phyloP scores from a whole-genome alignment of 2,797 vertebrate genomes.

The Gallirallus australis region DNA sequence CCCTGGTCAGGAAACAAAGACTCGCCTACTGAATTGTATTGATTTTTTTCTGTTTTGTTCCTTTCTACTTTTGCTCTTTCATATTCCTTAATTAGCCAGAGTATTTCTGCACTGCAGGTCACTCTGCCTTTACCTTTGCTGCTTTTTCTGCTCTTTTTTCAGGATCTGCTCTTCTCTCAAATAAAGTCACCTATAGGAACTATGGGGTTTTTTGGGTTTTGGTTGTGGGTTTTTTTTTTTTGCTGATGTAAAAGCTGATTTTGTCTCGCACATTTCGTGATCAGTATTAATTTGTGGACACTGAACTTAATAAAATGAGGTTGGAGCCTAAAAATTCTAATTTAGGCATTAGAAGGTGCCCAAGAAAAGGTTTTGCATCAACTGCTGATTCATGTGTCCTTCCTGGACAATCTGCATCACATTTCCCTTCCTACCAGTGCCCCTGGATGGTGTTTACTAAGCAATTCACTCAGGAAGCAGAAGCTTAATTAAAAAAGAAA shows the following conservation, averaged over 20 bases:
- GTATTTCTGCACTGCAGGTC: background rate
- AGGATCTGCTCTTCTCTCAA: background rate
- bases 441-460: background rate
- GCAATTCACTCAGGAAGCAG: background rate
- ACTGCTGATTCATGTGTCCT: conserved; percentile 54
- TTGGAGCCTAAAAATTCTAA: background rate
- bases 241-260: background rate
- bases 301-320: background rate
- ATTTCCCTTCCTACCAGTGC: background rate
- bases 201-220: background rate
- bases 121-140: background rate
- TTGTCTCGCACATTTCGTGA: background rate
- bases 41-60: background rate
- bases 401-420: background rate
- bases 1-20: background rate
- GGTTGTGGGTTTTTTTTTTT: background rate
- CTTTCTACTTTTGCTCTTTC: background rate
- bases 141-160: background rate
- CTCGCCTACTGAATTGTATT: background rate
- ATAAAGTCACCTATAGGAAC: background rate
- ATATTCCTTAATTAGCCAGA: background rate
- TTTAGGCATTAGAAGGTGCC: background rate
- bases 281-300: background rate
- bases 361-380: background rate
- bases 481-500: conserved; percentile 1